Evolutionary conservation across 2,797 vertebrate genomes (phyloP), one percentile per base, ranked within the genome.

Genomic region (Galaxias olidus): DNA sequence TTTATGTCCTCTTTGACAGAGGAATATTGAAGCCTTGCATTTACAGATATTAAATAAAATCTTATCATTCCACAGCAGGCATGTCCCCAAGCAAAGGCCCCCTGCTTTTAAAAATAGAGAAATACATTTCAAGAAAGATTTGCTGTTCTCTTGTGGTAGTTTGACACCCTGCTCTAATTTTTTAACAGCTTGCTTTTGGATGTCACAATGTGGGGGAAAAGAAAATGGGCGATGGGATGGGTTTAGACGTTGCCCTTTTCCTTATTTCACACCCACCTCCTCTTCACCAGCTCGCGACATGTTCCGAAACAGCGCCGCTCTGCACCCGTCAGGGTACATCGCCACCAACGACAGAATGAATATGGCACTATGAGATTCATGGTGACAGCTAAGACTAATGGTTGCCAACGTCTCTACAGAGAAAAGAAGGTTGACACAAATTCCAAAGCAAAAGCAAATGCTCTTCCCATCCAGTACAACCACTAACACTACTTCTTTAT

Each of bases 201-300:
- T 84, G 88, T 89, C 85, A 88, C 66, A 61, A 77, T 72, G 50
- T 66, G 81, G 77, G 81, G 75, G 70, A 72, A 72, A 15, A 47
- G 68, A 77, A 17, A 83, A 76, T 69, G 45, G 51, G 55, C 0
- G 56, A 67, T 50, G 47, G 50, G 61, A 91, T 89, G 62, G 17
- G 80, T 87, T 82, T 83, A 59, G 89, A 92, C 90, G 71, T 86
- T 91, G 91, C 86, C 90, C 91, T 93, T 93, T 92, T 89, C 87
- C 64, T 40, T 73, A 78, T 86, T 90, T 83, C 84, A 92, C 89
- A 92, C 89, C 91, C 90, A 91, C 91, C 91, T 92, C 89, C 85
- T 88, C 89, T 87, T 91, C 86, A 92, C 92, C 91, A 93, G 91
- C 87, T 86, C 65, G 61, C 76, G 72, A 89, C 88, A 88, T 90